phyloP scores from a whole-genome alignment of 2,888 invertebrate species.

The Uloborus plumipes region DNA sequence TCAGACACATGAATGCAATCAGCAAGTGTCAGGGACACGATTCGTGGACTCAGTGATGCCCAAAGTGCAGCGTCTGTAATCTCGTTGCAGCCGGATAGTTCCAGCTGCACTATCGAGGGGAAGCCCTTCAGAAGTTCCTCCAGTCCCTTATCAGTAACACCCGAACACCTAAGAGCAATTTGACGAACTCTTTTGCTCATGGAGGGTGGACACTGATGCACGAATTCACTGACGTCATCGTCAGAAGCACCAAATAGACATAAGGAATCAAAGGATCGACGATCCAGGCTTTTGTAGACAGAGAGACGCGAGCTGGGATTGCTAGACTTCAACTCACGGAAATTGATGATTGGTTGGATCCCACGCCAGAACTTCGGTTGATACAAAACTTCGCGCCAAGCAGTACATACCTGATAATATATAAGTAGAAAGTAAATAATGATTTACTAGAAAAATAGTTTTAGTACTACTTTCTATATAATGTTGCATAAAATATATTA shows the following conservation, averaged over 20 bases:
- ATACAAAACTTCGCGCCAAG: slow-evolving; percentile 91
- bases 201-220: slow-evolving; percentile 84
- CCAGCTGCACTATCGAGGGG: slow-evolving; percentile 84
- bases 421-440: not conserved
- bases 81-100: slow-evolving; percentile 96
- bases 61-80: slow-evolving; percentile 95
- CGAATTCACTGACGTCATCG: slow-evolving; percentile 89
- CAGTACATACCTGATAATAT: slow-evolving; percentile 77
- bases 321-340: slow-evolving; percentile 80
- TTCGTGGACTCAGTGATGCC: slow-evolving; percentile 92
- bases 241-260: slow-evolving; percentile 90
- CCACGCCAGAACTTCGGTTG: slow-evolving; percentile 90
- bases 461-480: too few relatives aligned
- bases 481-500: too few relatives aligned
- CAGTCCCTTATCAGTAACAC: slow-evolving; percentile 90
- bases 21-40: slow-evolving; percentile 90
- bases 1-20: slow-evolving; percentile 99
- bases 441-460: too few relatives aligned
- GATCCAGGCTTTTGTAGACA: slow-evolving; percentile 76
- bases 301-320: slow-evolving; percentile 65
- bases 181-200: slow-evolving; percentile 82
- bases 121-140: slow-evolving; percentile 76
- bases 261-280: slow-evolving; percentile 88
- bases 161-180: slow-evolving; percentile 87
- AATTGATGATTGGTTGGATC: slow-evolving; percentile 86